A percentile compares a stretch with the other conserved stretches of the same genome.
Evolutionary conservation across 2,797 vertebrate species (phyloP).

Genomic region (Trichosurus vulpecula): DNA sequence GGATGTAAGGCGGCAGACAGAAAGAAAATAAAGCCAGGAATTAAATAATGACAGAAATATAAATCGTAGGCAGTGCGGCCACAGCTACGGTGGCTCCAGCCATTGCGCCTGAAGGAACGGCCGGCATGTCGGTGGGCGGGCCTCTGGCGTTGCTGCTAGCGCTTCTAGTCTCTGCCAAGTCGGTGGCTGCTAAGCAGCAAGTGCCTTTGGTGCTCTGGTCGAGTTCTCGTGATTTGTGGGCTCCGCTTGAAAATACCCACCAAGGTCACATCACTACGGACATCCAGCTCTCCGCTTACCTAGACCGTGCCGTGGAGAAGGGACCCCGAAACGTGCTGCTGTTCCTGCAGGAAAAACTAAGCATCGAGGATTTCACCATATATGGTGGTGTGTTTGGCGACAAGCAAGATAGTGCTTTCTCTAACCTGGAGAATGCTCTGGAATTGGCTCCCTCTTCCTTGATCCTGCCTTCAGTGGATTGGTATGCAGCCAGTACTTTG

Average conservation of each 20-base stretch:
- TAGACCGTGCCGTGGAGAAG: conserved; percentile 84
- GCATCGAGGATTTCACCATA: conserved; percentile 93
- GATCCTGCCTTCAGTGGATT: conserved; percentile 90
- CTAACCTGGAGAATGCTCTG: conserved; percentile 90
- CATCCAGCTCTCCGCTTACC: conserved; percentile 87
- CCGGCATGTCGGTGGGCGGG: neutral
- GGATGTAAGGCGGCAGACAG: neutral
- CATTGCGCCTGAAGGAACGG: neutral
- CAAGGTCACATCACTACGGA: conserved; percentile 90
- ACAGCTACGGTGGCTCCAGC: neutral
- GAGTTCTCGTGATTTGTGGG: conserved; percentile 84
- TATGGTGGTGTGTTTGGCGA: conserved; percentile 93
- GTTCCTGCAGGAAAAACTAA: conserved; percentile 94
- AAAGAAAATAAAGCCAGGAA: neutral
- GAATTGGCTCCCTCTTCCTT: conserved; percentile 86
- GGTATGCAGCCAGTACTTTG: conserved; percentile 88
- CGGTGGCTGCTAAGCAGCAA: conserved; percentile 78
- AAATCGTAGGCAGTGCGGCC: no score
- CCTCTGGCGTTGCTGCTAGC: conserved; percentile 29
- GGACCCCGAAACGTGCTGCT: conserved; percentile 90
- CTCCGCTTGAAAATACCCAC: conserved; percentile 76
- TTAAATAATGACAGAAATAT: neutral
- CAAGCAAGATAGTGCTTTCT: conserved; percentile 91
- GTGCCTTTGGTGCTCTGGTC: conserved; percentile 92
- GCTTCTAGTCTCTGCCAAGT: neutral